phyloP scores from a whole-genome alignment of 2,797 vertebrate species.

The Tapera naevia region DNA sequence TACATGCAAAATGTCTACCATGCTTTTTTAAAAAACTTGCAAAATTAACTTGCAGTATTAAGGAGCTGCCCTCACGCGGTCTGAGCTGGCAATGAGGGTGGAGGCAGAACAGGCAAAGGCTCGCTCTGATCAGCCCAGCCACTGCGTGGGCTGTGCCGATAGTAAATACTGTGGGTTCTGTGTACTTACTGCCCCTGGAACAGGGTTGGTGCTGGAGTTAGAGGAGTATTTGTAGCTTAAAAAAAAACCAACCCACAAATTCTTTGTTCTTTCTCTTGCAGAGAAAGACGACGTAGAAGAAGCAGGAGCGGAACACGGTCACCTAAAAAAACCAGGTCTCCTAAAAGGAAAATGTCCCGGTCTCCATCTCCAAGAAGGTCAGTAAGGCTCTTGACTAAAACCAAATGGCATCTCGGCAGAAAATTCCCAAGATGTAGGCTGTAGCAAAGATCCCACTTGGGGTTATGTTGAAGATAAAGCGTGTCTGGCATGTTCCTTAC shows the following conservation, averaged over 20 bases:
- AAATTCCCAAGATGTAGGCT: accelerated
- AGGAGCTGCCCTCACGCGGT: accelerated
- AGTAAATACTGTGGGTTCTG: accelerated
- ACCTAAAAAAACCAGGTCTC: conserved; percentile 88
- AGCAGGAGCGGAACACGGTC: conserved; percentile 89
- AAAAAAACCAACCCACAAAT: not conserved
- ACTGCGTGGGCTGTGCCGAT: not conserved
- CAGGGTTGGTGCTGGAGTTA: not conserved
- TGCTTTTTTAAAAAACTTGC: accelerated
- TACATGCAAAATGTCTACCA: accelerated
- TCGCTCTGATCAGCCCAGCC: not conserved
- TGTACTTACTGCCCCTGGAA: accelerated
- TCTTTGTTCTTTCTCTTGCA: not conserved
- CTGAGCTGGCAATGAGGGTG: not conserved
- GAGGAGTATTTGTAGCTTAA: not conserved
- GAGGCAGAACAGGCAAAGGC: not conserved
- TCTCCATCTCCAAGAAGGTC: conserved; percentile 92
- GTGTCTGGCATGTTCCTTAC: not conserved
- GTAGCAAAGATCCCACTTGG: accelerated
- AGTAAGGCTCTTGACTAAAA: not conserved
- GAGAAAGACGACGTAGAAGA: conserved; percentile 85
- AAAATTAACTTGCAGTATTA: not conserved
- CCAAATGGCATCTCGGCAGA: no score
- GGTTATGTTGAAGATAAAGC: accelerated
- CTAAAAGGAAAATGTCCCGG: conserved; percentile 86